Evolutionary conservation across 2,113 vertebrate species (phyloP).

Genomic region (Perca flavescens): DNA sequence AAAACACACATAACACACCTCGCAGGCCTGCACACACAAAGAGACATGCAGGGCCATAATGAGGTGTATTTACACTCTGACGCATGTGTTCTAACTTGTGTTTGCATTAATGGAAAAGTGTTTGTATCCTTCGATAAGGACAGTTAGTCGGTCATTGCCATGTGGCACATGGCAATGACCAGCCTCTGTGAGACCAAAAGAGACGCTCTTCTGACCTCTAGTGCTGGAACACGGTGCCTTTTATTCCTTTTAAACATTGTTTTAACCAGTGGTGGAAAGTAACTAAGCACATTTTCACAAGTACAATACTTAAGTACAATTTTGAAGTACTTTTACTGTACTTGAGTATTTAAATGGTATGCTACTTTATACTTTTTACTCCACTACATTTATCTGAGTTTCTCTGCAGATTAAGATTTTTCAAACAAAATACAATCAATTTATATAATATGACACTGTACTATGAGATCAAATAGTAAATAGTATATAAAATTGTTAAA

Average conservation of each 20-base stretch:
- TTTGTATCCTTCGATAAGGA: slow-evolving; percentile 82
- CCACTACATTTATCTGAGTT: neutral
- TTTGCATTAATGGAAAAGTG: slow-evolving; percentile 82
- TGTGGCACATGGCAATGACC: no score
- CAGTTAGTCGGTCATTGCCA: slow-evolving; percentile 77
- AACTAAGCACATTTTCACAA: neutral
- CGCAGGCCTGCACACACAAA: slow-evolving; percentile 15
- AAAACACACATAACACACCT: slow-evolving; percentile 59
- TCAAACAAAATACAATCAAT: neutral
- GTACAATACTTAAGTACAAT: neutral
- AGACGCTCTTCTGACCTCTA: slow-evolving; percentile 57
- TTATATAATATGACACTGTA: neutral
- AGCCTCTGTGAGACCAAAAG: slow-evolving; percentile 63
- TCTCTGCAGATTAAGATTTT: neutral
- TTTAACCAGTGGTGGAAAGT: neutral
- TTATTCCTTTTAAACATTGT: neutral
- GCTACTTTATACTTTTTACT: neutral
- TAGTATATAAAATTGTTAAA: neutral
- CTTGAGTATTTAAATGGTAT: neutral
- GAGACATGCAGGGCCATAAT: slow-evolving; percentile 34
- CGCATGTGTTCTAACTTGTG: slow-evolving; percentile 77
- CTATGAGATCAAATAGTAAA: neutral
- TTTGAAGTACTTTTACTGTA: neutral
- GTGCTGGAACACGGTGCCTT: neutral
- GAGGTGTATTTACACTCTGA: slow-evolving; percentile 83